Conservation (phyloP, 2,888 invertebrate species). For the Graphium colonna region DNA sequence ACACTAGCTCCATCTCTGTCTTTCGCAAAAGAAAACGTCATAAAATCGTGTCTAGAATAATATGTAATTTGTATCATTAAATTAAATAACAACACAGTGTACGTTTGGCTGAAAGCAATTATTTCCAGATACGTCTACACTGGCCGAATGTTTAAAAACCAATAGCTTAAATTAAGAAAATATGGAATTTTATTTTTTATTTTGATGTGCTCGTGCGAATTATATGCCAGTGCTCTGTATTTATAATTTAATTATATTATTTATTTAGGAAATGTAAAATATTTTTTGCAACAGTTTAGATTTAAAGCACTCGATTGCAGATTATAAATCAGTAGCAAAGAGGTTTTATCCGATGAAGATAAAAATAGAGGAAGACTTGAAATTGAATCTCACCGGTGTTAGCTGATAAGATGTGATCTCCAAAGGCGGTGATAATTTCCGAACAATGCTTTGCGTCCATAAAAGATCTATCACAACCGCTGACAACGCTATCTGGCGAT, state of each 20-base stretch:
- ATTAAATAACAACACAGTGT: background rate
- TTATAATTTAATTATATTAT: no score
- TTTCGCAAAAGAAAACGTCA: background rate
- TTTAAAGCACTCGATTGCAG: background rate
- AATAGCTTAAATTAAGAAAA: no score
- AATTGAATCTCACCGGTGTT: slow-evolving; percentile 37
- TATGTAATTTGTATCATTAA: background rate
- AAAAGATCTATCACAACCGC: slow-evolving; percentile 54
- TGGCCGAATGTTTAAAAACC: no score
- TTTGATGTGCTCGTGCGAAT: no score
- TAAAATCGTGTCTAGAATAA: background rate
- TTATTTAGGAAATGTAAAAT: no score
- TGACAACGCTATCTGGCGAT: slow-evolving; percentile 62
- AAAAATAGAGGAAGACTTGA: slow-evolving; percentile 19
- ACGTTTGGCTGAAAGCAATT: no score
- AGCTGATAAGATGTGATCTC: slow-evolving; percentile 44
- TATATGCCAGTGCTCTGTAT: no score
- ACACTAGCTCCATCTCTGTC: background rate
- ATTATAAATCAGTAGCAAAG: slow-evolving; percentile 3
- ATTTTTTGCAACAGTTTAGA: no score
- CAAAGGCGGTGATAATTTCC: slow-evolving; percentile 28
- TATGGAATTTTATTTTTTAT: no score
- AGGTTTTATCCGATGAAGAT: slow-evolving; percentile 3
- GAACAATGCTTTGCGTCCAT: slow-evolving; percentile 18
- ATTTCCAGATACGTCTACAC: no score